A percentile compares a stretch with the other conserved stretches of the same genome.
Conservation (phyloP, 2,797 vertebrate species). For the Prionace glauca region DNA sequence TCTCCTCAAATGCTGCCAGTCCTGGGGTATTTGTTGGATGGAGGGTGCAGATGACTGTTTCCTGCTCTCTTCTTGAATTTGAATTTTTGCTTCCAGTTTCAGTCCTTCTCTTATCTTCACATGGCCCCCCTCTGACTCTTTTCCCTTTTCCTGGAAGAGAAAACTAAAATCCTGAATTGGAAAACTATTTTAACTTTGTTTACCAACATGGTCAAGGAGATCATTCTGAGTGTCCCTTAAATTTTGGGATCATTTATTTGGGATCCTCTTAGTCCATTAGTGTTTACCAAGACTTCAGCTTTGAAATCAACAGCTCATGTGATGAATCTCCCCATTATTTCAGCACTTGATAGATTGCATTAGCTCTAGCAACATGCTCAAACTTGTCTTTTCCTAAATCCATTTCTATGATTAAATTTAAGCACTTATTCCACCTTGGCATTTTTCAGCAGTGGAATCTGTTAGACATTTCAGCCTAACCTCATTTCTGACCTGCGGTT, state of each 20-base stretch:
- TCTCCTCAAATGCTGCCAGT: too few relatives aligned
- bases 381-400: neutral
- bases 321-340: neutral
- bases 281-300: neutral
- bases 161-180: too few relatives aligned
- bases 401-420: neutral
- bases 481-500: neutral
- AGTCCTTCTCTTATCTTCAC: too few relatives aligned
- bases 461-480: neutral
- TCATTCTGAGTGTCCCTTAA: neutral
- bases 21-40: too few relatives aligned
- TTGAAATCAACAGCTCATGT: neutral
- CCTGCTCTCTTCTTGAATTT: too few relatives aligned
- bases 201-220: neutral
- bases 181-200: too few relatives aligned
- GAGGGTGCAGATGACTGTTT: too few relatives aligned
- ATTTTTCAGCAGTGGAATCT: neutral
- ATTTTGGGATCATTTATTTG: neutral
- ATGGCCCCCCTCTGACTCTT: too few relatives aligned
- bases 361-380: neutral
- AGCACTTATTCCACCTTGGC: neutral
- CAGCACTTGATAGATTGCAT: neutral
- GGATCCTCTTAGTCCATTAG: neutral
- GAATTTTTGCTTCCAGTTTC: too few relatives aligned
- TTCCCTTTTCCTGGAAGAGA: too few relatives aligned